Evolutionary conservation across 2,888 invertebrate genomes (phyloP).

Genomic region (Andrena minutula): DNA sequence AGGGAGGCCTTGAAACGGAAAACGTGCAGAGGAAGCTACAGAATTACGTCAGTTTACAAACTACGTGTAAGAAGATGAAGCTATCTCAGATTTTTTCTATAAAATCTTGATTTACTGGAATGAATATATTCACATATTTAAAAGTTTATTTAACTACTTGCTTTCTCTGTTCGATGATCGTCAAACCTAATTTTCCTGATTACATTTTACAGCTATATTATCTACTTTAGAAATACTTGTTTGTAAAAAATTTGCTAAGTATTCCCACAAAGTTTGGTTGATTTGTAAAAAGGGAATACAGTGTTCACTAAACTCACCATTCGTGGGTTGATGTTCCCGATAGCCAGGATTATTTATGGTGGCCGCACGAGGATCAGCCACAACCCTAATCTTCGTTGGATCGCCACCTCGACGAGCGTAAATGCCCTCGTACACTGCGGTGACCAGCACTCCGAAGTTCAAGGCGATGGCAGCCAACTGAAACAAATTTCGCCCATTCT

Average conservation of each 20-base stretch:
- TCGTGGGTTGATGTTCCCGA: slow-evolving; percentile 87
- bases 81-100: too few relatives aligned
- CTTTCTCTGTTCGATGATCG: too few relatives aligned
- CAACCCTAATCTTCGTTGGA: slow-evolving; percentile 89
- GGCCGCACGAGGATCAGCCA: slow-evolving; percentile 88
- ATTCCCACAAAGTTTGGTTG: neutral
- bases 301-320: slow-evolving; percentile 73
- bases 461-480: slow-evolving; percentile 93
- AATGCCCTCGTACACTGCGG: slow-evolving; percentile 92
- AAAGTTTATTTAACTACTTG: too few relatives aligned
- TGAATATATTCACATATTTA: too few relatives aligned
- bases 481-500: slow-evolving; percentile 69
- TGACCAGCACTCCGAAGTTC: slow-evolving; percentile 91
- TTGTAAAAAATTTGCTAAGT: neutral
- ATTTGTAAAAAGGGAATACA: neutral
- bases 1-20: slow-evolving; percentile 19
- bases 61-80: neutral
- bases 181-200: too few relatives aligned
- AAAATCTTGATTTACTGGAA: too few relatives aligned
- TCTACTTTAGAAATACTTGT: too few relatives aligned
- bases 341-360: slow-evolving; percentile 95
- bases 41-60: neutral
- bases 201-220: too few relatives aligned
- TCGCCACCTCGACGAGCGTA: slow-evolving; percentile 93
- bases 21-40: neutral